These are phyloP conservation scores for Brenthis ino DNA, from an alignment of 2,888 invertebrate genomes.

Conservation along the genomic window DNA sequence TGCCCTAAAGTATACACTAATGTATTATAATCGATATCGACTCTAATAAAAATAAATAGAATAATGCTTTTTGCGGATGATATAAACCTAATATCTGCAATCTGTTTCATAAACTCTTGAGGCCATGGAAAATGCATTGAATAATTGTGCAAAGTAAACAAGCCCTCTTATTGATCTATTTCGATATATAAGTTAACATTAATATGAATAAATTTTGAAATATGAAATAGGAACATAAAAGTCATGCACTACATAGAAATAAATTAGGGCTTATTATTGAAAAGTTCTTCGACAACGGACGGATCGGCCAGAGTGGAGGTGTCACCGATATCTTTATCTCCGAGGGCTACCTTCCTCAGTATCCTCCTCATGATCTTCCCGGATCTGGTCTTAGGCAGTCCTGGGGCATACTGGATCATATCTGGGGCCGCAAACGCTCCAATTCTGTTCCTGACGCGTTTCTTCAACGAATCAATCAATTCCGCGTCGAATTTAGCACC, in stretches of 20 bases:
- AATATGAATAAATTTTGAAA: conserved; percentile 12
- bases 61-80: no score
- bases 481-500: conserved; percentile 86
- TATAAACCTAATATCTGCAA: no score
- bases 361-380: conserved; percentile 99
- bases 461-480: conserved; percentile 87
- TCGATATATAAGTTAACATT: conserved; percentile 1
- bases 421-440: conserved; percentile 98
- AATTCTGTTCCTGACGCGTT: conserved; percentile 92
- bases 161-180: conserved; percentile 1
- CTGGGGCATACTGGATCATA: conserved; percentile 95
- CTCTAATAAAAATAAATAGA: conserved; percentile 3
- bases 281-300: conserved; percentile 90
- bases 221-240: conserved; percentile 17
- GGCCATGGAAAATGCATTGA: conserved; percentile 1
- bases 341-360: conserved; percentile 94
- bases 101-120: neutral
- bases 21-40: no score
- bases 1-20: no score
- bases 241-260: neutral
- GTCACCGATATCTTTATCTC: conserved; percentile 95
- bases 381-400: conserved; percentile 97
- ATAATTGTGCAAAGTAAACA: conserved; percentile 18
- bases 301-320: conserved; percentile 96
- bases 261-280: conserved; percentile 85